These are phyloP conservation scores for Periplaneta americana DNA, from an alignment of 1,140 invertebrate species.

Conservation along the genomic window DNA sequence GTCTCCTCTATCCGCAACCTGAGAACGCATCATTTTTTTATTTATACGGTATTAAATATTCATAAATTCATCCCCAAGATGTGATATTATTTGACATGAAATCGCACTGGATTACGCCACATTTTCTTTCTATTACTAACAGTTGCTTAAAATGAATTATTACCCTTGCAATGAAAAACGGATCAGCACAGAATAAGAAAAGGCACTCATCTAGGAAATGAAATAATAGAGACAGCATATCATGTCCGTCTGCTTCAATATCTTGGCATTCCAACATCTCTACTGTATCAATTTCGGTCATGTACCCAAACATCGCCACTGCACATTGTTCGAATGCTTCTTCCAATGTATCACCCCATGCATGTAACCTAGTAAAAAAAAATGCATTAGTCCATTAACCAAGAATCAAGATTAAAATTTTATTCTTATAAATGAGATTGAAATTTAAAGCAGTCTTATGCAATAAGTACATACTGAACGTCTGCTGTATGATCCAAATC, in stretches of 20 bases:
- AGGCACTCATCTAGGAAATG: conserved; percentile 94
- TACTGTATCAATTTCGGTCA: conserved; percentile 88
- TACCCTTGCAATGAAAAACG: conserved; percentile 68
- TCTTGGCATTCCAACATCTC: conserved; percentile 71
- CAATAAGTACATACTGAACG: conserved; percentile 80
- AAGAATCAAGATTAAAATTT: background rate
- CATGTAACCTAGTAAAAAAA: conserved; percentile 63
- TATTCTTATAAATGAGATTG: background rate
- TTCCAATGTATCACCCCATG: conserved; percentile 82
- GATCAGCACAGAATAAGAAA: conserved; percentile 89
- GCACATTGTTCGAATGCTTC: conserved; percentile 96
- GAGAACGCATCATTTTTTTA: too few relatives aligned
- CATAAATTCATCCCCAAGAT: too few relatives aligned
- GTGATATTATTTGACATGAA: background rate
- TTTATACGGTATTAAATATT: too few relatives aligned
- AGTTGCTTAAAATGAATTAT: background rate
- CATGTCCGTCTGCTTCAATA: conserved; percentile 82
- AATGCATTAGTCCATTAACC: background rate
- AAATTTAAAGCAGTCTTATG: too few relatives aligned
- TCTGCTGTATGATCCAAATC: conserved; percentile 97
- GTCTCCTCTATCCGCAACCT: too few relatives aligned
- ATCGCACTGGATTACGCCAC: background rate
- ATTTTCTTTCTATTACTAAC: background rate
- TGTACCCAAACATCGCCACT: conserved; percentile 94
- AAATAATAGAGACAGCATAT: conserved; percentile 83